A percentile compares a stretch with the other conserved stretches of the same genome.
These are phyloP conservation scores for Rotaria magnacalcarata DNA, from an alignment of 2,888 invertebrate genomes.

Conservation along the genomic window DNA sequence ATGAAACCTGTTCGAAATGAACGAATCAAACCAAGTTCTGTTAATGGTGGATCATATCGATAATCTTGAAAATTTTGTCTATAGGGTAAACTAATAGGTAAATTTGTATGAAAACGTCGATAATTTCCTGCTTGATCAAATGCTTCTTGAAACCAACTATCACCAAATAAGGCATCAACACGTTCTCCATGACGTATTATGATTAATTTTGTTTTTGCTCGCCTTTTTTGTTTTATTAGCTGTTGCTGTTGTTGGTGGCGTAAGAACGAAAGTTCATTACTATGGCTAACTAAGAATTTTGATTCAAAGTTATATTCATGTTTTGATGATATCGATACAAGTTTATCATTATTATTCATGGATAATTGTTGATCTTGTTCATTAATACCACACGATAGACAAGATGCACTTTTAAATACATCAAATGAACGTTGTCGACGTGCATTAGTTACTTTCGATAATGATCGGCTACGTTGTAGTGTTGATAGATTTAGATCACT, in stretches of 20 bases:
- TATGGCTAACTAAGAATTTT: neutral
- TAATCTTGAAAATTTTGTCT: slow-evolving; percentile 71
- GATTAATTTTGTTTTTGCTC: slow-evolving; percentile 59
- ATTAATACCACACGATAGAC: neutral
- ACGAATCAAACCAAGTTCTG: slow-evolving; percentile 69
- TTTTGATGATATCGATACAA: neutral
- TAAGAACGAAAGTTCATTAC: neutral
- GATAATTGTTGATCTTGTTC: neutral
- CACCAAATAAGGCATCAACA: slow-evolving; percentile 84
- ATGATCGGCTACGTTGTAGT: neutral
- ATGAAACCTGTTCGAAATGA: neutral
- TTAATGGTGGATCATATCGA: slow-evolving; percentile 79
- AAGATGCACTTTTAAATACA: neutral
- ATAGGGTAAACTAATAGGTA: slow-evolving; percentile 74
- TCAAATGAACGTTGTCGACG: slow-evolving; percentile 4
- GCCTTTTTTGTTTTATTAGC: neutral
- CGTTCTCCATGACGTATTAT: slow-evolving; percentile 87
- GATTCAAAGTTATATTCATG: neutral
- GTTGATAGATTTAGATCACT: neutral
- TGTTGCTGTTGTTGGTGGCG: neutral
- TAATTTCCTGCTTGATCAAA: slow-evolving; percentile 72
- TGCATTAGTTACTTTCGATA: neutral
- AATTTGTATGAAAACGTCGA: slow-evolving; percentile 79
- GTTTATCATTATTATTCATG: neutral
- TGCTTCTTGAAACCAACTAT: slow-evolving; percentile 75